Base-by-base conservation (phyloP, 2,113 vertebrate genomes). In the Syrrhaptes paradoxus region DNA sequence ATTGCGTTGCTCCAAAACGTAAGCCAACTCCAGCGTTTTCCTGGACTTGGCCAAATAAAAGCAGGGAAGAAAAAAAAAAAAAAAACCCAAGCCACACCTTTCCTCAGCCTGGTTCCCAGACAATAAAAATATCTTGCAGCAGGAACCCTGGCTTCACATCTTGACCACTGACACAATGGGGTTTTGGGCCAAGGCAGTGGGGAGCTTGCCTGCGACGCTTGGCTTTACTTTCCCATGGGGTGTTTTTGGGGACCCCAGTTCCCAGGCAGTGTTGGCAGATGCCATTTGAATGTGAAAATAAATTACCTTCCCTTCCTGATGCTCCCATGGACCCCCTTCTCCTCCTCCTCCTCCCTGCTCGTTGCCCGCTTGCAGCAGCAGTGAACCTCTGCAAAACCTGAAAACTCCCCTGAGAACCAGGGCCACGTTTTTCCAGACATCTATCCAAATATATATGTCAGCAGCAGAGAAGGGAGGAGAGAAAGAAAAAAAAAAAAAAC, bases 1-100 rank as follows among this genome's bases (percentile, higher is more conserved):
- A 1, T n/a, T 22, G 1, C 0, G 0, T n/a, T 26, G 58, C 75
- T 79, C 83, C 58, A 46, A 38, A 91, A 52, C 4, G 0, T 61
- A 62, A 82, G 28, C 31, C 19, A 13, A 55, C 29, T 61, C 55
- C 36, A 59, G 81, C 1, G 2, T 67, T 89, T 85, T 93, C 43
- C 70, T 62, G 36, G 54, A 87, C 87, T 90, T 3, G 1, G 51
- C 34, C 72, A 92, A 95, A 83, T 72, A 87, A 82, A 82, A 74
- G 34, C 8, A 6, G 38, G 4, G 15, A 21, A 11, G 4, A 1
- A 14, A 12, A 20, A 59, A 24, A 9, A 13, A 45, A 58, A 21
- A 9, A 17, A 19, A 48, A 28, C 28, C 18, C 29, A 54, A 62
- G 49, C 29, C 87, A 75, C 91, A 82, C 45, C 76, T 95, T 94